Evolutionary conservation across 2,888 invertebrate genomes (phyloP).

Genomic region (Scaptomyza tumidula): DNA sequence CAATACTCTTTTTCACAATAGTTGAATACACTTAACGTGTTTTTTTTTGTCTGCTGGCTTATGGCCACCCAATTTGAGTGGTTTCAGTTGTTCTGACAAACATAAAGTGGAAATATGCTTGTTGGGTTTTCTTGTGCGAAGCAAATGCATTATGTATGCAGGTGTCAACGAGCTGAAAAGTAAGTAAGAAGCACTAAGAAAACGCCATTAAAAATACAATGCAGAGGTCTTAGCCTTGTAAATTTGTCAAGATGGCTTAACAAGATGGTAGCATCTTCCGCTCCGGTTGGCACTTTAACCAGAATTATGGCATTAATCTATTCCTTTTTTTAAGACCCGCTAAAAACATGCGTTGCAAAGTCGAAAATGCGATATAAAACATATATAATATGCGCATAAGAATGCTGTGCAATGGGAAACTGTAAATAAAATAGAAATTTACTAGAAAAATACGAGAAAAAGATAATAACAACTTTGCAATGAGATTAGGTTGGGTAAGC

Average conservation of each 20-base stretch:
- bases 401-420: neutral
- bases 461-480: neutral
- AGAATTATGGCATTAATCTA: neutral
- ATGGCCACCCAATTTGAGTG: slow-evolving; percentile 27
- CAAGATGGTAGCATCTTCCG: neutral
- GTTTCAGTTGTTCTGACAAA: slow-evolving; percentile 40
- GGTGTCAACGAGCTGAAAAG: slow-evolving; percentile 37
- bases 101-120: slow-evolving; percentile 21
- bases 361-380: neutral
- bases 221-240: slow-evolving; percentile 1
- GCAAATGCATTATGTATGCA: slow-evolving; percentile 32
- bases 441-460: neutral
- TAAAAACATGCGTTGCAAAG: too few species aligned
- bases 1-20: neutral
- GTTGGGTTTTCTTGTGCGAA: slow-evolving; percentile 1
- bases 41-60: slow-evolving; percentile 30
- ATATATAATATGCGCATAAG: neutral
- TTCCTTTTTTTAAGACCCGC: too few species aligned
- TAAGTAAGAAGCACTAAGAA: neutral
- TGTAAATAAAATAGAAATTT: neutral
- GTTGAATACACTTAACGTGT: slow-evolving; percentile 21
- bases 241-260: neutral
- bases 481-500: too few species aligned
- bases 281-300: neutral
- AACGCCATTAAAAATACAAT: slow-evolving; percentile 1